phyloP scores from a whole-genome alignment of 2,888 invertebrate genomes.

The Ypsolopha scabrella region DNA sequence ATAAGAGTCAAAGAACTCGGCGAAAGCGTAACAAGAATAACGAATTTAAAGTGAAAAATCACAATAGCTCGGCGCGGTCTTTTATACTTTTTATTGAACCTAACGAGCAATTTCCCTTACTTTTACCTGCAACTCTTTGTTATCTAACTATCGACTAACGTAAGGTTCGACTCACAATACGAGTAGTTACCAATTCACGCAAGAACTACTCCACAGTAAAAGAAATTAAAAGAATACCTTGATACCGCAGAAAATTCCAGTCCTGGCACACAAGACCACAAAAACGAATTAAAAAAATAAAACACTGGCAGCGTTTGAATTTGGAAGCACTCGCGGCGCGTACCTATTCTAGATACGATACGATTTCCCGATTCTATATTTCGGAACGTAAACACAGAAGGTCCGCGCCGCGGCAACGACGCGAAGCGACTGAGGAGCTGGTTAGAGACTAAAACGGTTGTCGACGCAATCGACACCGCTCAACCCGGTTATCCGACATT shows the following conservation, averaged over 20 bases:
- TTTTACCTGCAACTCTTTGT: background rate
- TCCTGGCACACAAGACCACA: background rate
- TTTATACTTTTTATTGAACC: background rate
- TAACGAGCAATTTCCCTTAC: slow-evolving; percentile 1
- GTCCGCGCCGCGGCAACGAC: slow-evolving; percentile 44
- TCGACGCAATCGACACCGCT: background rate
- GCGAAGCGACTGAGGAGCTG: slow-evolving; percentile 33
- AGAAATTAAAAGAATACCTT: background rate
- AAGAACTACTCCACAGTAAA: background rate
- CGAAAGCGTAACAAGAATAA: slow-evolving; percentile 4
- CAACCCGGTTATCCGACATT: background rate
- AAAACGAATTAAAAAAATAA: background rate
- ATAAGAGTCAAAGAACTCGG: slow-evolving; percentile 4
- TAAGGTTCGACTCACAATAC: background rate
- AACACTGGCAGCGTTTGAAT: background rate
- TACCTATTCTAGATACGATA: background rate
- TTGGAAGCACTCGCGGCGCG: slow-evolving; percentile 3
- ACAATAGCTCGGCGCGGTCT: background rate
- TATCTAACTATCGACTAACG: background rate
- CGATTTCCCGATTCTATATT: background rate
- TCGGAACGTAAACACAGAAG: slow-evolving; percentile 2
- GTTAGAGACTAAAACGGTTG: background rate
- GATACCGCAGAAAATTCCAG: background rate
- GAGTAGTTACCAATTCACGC: background rate
- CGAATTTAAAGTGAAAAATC: slow-evolving; percentile 2